These are phyloP conservation scores for Anniella stebbinsi DNA, from an alignment of 2,797 vertebrate species.

Conservation along the genomic window DNA sequence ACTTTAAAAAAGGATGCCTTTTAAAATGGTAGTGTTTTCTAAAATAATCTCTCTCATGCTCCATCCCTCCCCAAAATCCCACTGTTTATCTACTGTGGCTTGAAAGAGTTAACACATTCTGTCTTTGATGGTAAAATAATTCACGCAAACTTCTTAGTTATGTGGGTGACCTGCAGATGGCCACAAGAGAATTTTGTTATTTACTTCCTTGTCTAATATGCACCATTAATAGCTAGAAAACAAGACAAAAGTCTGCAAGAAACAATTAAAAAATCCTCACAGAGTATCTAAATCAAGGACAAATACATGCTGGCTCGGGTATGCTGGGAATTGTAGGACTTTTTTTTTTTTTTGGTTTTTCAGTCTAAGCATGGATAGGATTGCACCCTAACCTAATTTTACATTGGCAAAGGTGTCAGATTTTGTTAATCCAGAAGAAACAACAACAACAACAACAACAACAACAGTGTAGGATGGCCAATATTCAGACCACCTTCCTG, in stretches of 20 bases:
- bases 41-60: slow-evolving; percentile 29
- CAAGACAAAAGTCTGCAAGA: slow-evolving; percentile 67
- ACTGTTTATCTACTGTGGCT: slow-evolving; percentile 40
- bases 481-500: slow-evolving; percentile 59
- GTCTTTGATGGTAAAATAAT: slow-evolving; percentile 75
- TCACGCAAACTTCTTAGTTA: slow-evolving; percentile 73
- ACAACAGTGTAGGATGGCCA: slow-evolving; percentile 24
- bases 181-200: slow-evolving; percentile 76
- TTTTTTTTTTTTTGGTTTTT: no score
- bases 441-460: not conserved
- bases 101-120: slow-evolving; percentile 60
- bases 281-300: slow-evolving; percentile 55
- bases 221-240: slow-evolving; percentile 69
- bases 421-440: slow-evolving; percentile 36
- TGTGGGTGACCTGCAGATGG: slow-evolving; percentile 76
- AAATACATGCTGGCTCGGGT: slow-evolving; percentile 45
- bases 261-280: slow-evolving; percentile 52
- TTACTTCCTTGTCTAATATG: slow-evolving; percentile 73
- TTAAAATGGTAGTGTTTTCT: slow-evolving; percentile 26
- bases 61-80: not conserved
- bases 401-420: not conserved
- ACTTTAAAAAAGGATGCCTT: slow-evolving; percentile 18
- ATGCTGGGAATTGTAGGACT: no score
- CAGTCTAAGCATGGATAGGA: no score
- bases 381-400: slow-evolving; percentile 34